phyloP scores from a whole-genome alignment of 2,888 invertebrate genomes.

The Drosophila pseudotakahashii region DNA sequence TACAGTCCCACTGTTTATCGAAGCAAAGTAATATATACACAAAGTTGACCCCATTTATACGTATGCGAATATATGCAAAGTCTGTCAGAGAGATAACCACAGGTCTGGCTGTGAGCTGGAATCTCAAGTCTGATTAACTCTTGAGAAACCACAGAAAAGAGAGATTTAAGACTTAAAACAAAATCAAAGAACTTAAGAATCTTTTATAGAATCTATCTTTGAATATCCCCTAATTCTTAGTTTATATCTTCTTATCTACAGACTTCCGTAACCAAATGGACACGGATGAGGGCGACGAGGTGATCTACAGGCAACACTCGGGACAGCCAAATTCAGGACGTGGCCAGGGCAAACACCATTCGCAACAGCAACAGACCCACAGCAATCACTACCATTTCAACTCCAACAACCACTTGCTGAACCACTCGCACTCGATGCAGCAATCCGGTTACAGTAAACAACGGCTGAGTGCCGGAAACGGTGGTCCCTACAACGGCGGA shows the following conservation, averaged over 20 bases:
- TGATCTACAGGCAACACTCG: conserved; percentile 74
- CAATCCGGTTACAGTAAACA: conserved; percentile 79
- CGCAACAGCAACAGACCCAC: conserved; percentile 61
- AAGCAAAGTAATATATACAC: not conserved
- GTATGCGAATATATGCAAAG: not conserved
- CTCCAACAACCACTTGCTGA: conserved; percentile 81
- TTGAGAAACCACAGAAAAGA: not conserved
- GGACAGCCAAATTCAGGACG: conserved; percentile 40
- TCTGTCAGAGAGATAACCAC: not conserved
- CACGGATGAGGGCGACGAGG: conserved; percentile 78
- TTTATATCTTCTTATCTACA: conserved; percentile 9
- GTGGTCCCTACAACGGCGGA: conserved; percentile 72
- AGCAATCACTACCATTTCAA: conserved; percentile 81
- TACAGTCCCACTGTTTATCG: not conserved
- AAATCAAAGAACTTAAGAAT: no score
- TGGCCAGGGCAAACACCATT: conserved; percentile 47
- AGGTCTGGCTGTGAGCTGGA: not conserved
- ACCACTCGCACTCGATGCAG: conserved; percentile 81
- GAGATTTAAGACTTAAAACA: no score
- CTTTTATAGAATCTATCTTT: not conserved
- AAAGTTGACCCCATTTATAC: conserved; percentile 1
- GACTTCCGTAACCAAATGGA: conserved; percentile 82
- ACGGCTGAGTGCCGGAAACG: conserved; percentile 70
- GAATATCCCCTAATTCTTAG: not conserved
- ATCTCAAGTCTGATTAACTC: not conserved